Percentiles rank a stretch among this genome's conserved stretches.
Evolutionary conservation across 2,113 vertebrate species (phyloP).

Genomic region (Eidolon helvum): DNA sequence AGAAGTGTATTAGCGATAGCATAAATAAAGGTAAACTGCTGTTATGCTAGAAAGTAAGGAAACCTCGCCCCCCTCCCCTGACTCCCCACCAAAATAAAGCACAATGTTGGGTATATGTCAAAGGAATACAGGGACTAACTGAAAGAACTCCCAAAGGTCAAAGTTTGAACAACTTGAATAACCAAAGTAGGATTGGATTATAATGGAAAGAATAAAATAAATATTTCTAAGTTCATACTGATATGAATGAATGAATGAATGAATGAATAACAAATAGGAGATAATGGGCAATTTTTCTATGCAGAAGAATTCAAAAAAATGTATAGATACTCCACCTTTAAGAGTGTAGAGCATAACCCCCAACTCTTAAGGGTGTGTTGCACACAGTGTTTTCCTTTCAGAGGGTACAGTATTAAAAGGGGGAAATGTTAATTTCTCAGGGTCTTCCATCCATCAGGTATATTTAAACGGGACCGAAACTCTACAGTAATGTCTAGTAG

Average conservation of each 20-base stretch:
- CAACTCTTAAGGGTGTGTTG: background rate
- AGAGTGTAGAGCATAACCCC: background rate
- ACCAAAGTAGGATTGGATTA: background rate
- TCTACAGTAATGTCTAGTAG: background rate
- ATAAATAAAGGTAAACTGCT: background rate
- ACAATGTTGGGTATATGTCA: background rate
- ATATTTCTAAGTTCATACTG: background rate
- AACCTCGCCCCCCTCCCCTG: too few species aligned
- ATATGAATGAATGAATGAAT: background rate
- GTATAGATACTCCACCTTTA: background rate
- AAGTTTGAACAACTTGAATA: background rate
- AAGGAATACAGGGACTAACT: background rate
- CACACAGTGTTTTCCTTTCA: background rate
- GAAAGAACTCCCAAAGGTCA: background rate
- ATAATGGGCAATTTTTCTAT: background rate
- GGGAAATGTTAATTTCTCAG: conserved; percentile 34
- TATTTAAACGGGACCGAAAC: background rate
- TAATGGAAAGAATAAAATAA: background rate
- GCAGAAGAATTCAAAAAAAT: background rate
- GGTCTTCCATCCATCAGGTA: background rate
- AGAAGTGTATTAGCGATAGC: background rate
- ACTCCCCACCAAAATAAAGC: background rate
- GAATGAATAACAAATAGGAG: background rate
- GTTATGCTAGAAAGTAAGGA: background rate
- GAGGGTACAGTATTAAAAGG: background rate